Percentiles rank a stretch among this genome's conserved stretches.
Conservation (phyloP, 2,797 vertebrate genomes). For the Carcharodon carcharias region DNA sequence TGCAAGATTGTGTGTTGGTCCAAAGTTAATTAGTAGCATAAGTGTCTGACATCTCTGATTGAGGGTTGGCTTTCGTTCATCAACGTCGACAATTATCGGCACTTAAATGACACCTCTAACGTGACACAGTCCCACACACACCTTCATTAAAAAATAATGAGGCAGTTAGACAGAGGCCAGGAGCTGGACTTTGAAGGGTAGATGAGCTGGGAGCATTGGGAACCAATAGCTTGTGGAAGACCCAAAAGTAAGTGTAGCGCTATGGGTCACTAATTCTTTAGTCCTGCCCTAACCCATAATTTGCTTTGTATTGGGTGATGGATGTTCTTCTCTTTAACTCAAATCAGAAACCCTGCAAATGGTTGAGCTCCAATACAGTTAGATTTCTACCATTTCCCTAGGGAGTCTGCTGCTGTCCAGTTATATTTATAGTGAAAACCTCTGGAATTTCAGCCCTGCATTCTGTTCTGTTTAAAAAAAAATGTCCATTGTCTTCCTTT, state of each 20-base stretch:
- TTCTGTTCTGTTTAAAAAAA: neutral
- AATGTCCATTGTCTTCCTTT: neutral
- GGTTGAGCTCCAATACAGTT: neutral
- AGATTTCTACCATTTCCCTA: neutral
- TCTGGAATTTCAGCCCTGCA: neutral
- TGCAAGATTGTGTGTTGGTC: neutral
- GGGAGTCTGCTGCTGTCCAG: neutral
- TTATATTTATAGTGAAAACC: neutral
- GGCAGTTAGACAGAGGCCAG: neutral
- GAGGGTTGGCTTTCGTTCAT: neutral
- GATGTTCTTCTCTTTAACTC: neutral
- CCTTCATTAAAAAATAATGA: neutral
- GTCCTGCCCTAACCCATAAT: neutral
- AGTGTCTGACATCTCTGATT: too few relatives aligned
- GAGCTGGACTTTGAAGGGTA: neutral
- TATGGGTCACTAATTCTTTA: too few relatives aligned
- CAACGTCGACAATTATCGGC: neutral
- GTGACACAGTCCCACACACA: neutral
- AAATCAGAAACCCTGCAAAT: neutral
- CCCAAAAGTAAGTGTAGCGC: too few relatives aligned
- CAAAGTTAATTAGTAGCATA: slow-evolving; percentile 33
- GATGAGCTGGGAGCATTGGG: too few relatives aligned
- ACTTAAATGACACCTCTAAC: neutral
- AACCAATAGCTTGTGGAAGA: too few relatives aligned
- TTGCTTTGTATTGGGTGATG: neutral